phyloP scores from a whole-genome alignment of 2,113 vertebrate species.

The Petrocephalus zakoni region DNA sequence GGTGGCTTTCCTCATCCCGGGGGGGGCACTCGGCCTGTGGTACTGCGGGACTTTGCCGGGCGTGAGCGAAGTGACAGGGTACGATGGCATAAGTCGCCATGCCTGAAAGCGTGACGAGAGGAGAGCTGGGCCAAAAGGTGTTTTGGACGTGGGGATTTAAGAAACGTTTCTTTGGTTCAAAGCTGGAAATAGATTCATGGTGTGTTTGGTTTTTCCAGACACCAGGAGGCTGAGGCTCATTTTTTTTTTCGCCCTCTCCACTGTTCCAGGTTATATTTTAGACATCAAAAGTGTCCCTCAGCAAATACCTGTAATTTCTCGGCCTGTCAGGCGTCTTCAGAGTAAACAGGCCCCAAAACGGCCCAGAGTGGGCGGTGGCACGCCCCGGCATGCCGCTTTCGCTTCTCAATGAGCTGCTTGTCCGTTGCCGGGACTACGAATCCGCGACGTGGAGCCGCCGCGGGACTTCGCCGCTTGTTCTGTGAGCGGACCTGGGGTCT shows the following conservation, averaged over 20 bases:
- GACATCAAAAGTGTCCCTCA: constrained; percentile 24
- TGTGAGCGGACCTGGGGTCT: background rate
- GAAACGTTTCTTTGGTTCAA: background rate
- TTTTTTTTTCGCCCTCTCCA: background rate
- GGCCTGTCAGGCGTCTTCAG: constrained; percentile 12
- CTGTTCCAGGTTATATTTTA: constrained; percentile 16
- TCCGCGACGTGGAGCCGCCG: background rate
- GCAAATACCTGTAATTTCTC: constrained; percentile 24
- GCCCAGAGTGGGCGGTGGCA: background rate
- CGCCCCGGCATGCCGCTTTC: background rate
- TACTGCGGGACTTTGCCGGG: background rate
- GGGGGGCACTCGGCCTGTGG: background rate
- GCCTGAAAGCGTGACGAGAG: background rate
- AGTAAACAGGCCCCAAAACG: constrained; percentile 12
- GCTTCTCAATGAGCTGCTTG: background rate
- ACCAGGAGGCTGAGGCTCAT: background rate
- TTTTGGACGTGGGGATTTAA: background rate
- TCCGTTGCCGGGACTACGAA: background rate
- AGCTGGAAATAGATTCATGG: background rate
- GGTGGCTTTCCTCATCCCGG: constrained; percentile 13
- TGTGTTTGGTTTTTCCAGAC: background rate
- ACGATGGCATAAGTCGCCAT: background rate
- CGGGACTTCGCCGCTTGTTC: background rate
- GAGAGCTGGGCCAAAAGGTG: background rate
- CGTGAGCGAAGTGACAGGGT: background rate